These are phyloP conservation scores for Agonopterix heracliana DNA, from an alignment of 2,888 invertebrate genomes.

Conservation along the genomic window DNA sequence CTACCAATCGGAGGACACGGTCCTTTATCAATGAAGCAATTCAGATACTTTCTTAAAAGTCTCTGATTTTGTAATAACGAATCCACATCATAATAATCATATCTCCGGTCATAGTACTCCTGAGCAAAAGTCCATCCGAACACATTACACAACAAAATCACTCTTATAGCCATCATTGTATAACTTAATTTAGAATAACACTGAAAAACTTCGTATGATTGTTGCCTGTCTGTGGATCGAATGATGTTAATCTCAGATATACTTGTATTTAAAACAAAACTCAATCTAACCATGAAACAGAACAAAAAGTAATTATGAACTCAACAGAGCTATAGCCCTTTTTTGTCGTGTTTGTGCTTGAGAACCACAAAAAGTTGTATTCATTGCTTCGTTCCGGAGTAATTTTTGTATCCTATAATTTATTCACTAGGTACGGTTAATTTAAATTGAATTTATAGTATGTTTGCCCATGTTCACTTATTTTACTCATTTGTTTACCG, in stretches of 20 bases:
- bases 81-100: constrained; percentile 82
- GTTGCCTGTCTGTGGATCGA: constrained; percentile 7
- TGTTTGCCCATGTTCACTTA: too few species aligned
- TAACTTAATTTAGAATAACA: neutral
- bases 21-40: constrained; percentile 69
- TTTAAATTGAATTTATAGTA: too few species aligned
- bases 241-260: constrained; percentile 25
- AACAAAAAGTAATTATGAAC: too few species aligned
- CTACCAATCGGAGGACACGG: constrained; percentile 55
- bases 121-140: constrained; percentile 22
- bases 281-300: too few species aligned
- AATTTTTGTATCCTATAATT: too few species aligned
- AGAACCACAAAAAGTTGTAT: too few species aligned
- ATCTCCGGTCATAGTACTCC: constrained; percentile 52
- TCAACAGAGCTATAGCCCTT: too few species aligned
- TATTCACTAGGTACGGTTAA: too few species aligned
- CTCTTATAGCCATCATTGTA: constrained; percentile 4
- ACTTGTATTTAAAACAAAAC: too few species aligned
- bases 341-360: too few species aligned
- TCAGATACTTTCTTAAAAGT: constrained; percentile 80
- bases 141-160: constrained; percentile 18
- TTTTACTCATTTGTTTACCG: too few species aligned
- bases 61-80: constrained; percentile 79
- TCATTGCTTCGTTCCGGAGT: too few species aligned
- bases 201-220: neutral